Percentiles rank a stretch among this genome's conserved stretches.
These are phyloP conservation scores for Lasioglossum marginatum DNA, from an alignment of 2,888 invertebrate species.

Conservation along the genomic window DNA sequence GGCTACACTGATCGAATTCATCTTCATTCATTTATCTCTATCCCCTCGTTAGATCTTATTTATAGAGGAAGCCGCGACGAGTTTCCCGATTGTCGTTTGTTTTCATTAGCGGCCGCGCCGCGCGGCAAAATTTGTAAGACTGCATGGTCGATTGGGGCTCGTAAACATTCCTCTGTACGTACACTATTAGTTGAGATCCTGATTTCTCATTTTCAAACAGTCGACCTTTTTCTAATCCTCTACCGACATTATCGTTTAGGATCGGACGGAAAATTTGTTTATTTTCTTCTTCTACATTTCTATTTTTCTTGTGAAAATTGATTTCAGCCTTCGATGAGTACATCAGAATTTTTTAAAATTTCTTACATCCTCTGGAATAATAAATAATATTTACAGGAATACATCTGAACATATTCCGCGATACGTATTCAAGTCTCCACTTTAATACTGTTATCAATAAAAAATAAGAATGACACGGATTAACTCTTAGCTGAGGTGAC, in stretches of 20 bases:
- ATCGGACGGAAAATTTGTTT: not conserved
- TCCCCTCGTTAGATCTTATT: slow-evolving; percentile 12
- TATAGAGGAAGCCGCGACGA: not conserved
- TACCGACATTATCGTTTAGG: not conserved
- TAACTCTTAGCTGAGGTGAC: no score
- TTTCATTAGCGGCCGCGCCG: not conserved
- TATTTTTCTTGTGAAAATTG: not conserved
- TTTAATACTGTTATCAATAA: no score
- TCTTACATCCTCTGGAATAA: no score
- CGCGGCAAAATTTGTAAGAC: not conserved
- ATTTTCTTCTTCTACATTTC: not conserved
- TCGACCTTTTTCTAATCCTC: not conserved
- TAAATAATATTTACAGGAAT: no score
- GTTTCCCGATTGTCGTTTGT: not conserved
- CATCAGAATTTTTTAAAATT: no score
- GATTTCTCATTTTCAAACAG: not conserved
- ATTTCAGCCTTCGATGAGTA: no score
- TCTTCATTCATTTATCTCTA: not conserved
- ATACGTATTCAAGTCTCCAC: no score
- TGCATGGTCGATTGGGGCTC: not conserved
- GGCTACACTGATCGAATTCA: not conserved
- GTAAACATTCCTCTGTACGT: not conserved
- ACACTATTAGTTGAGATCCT: not conserved
- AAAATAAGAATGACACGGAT: no score
- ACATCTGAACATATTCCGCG: no score